Conservation (phyloP, 2,797 vertebrate species). For the Spinibarbus caldwelli region DNA sequence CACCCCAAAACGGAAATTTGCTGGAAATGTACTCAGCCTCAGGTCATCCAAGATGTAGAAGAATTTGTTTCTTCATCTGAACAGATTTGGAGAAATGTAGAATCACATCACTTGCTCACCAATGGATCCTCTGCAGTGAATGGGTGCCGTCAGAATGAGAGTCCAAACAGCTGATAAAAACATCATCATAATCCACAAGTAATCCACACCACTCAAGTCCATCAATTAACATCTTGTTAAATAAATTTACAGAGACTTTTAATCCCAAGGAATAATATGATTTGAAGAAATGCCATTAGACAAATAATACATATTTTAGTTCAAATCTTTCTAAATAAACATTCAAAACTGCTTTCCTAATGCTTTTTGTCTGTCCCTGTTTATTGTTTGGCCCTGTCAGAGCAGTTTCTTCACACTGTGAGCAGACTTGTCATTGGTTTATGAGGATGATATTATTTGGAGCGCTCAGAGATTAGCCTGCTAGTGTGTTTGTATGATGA, state of each 20-base stretch:
- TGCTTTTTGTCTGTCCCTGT: background rate
- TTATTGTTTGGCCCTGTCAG: background rate
- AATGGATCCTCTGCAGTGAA: too few species aligned
- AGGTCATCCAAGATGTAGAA: background rate
- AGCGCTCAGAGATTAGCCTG: conserved; percentile 69
- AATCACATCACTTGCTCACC: too few species aligned
- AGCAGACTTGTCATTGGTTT: conserved; percentile 9
- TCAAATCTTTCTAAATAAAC: background rate
- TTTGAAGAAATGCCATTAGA: background rate
- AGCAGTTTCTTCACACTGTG: background rate
- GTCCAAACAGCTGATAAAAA: background rate
- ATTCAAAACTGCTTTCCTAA: background rate
- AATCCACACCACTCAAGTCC: background rate
- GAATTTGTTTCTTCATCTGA: background rate
- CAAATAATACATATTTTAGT: too few species aligned
- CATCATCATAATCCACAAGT: background rate
- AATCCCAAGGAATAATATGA: background rate
- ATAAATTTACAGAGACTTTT: background rate
- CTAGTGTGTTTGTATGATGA: conserved; percentile 58
- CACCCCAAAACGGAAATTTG: too few species aligned
- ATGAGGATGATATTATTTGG: conserved; percentile 32
- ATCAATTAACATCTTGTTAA: background rate
- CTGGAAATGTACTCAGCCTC: background rate
- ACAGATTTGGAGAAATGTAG: background rate
- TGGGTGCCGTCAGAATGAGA: too few species aligned